Conservation (phyloP, 2,113 vertebrate genomes). For the Rallus limicola region DNA sequence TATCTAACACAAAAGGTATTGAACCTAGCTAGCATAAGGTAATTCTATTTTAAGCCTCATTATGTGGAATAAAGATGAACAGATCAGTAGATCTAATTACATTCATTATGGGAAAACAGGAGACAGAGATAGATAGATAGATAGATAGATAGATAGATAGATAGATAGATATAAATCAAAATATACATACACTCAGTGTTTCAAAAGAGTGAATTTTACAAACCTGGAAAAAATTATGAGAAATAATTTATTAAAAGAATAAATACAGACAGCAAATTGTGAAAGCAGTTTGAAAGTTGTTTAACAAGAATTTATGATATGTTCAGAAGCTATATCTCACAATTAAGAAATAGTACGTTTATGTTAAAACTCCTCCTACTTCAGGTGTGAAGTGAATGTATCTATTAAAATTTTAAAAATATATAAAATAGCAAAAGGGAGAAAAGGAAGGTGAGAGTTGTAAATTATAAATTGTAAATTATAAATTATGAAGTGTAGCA, state of each 20-base stretch:
- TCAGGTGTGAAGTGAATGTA: neutral
- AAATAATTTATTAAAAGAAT: constrained; percentile 20
- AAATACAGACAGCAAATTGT: neutral
- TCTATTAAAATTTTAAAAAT: neutral
- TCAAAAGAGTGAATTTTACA: neutral
- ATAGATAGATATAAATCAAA: neutral
- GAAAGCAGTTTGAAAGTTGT: neutral
- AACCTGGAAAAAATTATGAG: neutral
- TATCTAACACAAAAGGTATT: constrained; percentile 24
- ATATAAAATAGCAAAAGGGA: neutral
- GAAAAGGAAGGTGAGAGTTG: neutral
- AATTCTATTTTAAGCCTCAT: constrained; percentile 24
- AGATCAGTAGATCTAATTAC: constrained; percentile 27
- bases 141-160: neutral
- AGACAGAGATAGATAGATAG: neutral
- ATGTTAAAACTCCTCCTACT: neutral
- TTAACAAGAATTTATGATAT: neutral
- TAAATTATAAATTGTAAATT: neutral
- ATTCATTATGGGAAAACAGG: constrained; percentile 9
- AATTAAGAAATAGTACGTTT: neutral
- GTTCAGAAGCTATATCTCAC: neutral
- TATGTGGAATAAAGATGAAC: neutral
- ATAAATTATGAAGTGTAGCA: neutral
- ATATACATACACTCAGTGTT: neutral
- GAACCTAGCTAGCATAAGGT: neutral